Evolutionary conservation across 2,888 invertebrate genomes (phyloP), one percentile per base, ranked within the genome.

Genomic region (Slavum lentiscoides): DNA sequence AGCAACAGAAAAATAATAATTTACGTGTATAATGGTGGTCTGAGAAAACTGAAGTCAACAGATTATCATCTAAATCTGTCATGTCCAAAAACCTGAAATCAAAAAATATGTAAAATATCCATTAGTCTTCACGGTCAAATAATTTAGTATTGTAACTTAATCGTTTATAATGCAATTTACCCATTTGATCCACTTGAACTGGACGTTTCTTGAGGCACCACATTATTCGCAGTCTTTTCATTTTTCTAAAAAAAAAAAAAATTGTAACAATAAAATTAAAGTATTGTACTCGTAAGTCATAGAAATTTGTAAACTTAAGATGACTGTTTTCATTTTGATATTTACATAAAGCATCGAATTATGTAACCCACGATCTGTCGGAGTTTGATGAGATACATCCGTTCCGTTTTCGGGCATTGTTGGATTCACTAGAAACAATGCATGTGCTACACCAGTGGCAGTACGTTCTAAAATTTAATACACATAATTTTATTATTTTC

Each of bases 61-160:
- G 11, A 19, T 30, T 23, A 43, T 67, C 15, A n/a, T 66, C 9
- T 58, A 75, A 21, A 58, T 30, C 39, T 23, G 74, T 39, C 66
- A 75, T 66, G 58, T 75, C 43, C 17, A 67, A 43, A 67, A 67
- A 58, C 17, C 67, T 21, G 23, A 43, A 59, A 67, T 23, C 21
- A 58, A 21, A 67, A 43, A 55, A 49, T 13, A 64, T 39, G 8
- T 39, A 17, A 7, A 64, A 30, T 13, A 6, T 17, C 17, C 11
- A 37, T 8, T 37, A 0, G 17, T 39, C 8, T n/a, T 39, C 62
- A 62, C 30, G 11, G 43, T 43, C 43, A 13, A 49, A 49, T 49
- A 13, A 49, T 13, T 55, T 69, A 53, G 4, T 23, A 6, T 69
- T 55, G 43, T 70, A n/a, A 70, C 6, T 13, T 37, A 70, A 13